These are phyloP conservation scores for Diplolepis rosae DNA, from an alignment of 2,888 invertebrate genomes.

Conservation along the genomic window DNA sequence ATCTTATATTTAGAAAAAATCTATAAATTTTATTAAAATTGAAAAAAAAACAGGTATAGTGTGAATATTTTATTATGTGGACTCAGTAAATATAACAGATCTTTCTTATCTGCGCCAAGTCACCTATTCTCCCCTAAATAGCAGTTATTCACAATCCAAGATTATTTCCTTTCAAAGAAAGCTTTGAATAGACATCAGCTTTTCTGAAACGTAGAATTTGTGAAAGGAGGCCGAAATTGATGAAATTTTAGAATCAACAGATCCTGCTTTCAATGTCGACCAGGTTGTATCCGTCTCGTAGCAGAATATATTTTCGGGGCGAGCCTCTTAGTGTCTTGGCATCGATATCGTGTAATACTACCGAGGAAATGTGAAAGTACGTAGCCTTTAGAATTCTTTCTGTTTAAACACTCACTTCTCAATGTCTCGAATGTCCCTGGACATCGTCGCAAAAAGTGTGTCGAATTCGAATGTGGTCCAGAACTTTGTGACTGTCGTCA, in stretches of 20 bases:
- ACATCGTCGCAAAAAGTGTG: not conserved
- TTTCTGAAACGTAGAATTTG: not conserved
- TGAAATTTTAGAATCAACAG: conserved; percentile 8
- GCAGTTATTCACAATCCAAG: no score
- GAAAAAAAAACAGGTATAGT: no score
- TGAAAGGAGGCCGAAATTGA: conserved; percentile 10
- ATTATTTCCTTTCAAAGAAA: no score
- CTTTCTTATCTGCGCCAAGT: no score
- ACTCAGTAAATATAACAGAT: no score
- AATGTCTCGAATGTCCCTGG: not conserved
- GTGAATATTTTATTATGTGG: no score
- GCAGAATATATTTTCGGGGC: not conserved
- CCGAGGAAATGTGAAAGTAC: conserved; percentile 11
- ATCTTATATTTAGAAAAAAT: no score
- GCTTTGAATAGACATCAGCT: not conserved
- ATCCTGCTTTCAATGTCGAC: conserved; percentile 18
- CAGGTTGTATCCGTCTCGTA: not conserved
- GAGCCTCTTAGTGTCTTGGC: not conserved
- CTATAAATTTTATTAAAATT: no score
- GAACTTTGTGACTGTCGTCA: not conserved
- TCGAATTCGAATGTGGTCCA: not conserved
- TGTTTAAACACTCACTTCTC: not conserved
- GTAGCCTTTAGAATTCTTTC: not conserved
- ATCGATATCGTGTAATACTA: not conserved
- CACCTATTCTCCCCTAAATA: no score